phyloP scores from a whole-genome alignment of 2,113 vertebrate species.

The Podarcis cretensis region DNA sequence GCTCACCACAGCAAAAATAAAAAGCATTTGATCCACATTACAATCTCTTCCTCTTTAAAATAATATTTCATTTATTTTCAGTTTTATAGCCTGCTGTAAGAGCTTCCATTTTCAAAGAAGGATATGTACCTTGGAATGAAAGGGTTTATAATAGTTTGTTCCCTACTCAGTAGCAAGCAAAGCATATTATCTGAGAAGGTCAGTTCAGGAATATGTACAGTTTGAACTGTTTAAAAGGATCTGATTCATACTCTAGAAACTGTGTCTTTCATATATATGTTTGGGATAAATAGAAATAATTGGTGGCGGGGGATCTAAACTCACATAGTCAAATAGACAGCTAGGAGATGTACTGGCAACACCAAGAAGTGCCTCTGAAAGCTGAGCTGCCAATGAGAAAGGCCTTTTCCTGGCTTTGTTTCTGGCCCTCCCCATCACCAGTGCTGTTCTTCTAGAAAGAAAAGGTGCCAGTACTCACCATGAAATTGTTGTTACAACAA shows the following conservation, averaged over 20 bases:
- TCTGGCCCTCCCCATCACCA: background rate
- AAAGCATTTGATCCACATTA: background rate
- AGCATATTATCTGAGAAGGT: background rate
- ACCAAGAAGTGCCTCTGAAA: background rate
- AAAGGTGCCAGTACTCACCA: too few species aligned
- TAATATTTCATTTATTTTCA: background rate
- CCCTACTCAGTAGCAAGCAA: background rate
- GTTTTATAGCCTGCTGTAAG: background rate
- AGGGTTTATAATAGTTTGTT: background rate
- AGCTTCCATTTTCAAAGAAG: background rate
- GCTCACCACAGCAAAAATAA: background rate
- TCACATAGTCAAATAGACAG: background rate
- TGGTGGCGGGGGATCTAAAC: too few species aligned
- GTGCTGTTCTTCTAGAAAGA: too few species aligned
- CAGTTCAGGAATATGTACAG: background rate
- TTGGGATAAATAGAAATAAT: background rate
- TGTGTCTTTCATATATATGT: background rate
- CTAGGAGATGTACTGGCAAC: too few species aligned
- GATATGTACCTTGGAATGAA: background rate
- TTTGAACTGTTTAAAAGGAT: background rate
- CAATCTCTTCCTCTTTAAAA: background rate
- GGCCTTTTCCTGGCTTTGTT: background rate
- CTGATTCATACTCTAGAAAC: background rate
- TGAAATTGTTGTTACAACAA: too few species aligned
- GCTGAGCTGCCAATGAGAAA: background rate